phyloP scores from a whole-genome alignment of 2,113 vertebrate species.

The Aythya baeri region DNA sequence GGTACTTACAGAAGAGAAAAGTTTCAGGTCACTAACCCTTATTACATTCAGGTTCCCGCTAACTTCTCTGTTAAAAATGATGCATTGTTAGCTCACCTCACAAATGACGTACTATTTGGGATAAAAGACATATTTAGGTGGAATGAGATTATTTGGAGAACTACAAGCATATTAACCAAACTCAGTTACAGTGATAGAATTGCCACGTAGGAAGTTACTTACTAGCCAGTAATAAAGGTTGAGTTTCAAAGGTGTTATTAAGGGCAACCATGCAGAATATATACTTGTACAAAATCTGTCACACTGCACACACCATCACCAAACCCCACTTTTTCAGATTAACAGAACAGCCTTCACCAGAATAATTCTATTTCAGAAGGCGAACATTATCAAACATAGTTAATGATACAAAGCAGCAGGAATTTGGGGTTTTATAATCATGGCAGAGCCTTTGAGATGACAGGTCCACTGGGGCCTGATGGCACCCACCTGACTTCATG shows the following conservation, averaged over 20 bases:
- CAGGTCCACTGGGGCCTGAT: no score
- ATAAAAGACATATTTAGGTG: background rate
- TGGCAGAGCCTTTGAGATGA: no score
- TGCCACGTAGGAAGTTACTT: conserved; percentile 23
- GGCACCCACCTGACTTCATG: no score
- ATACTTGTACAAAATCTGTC: background rate
- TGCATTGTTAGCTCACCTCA: conserved; percentile 28
- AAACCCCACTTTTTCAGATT: background rate
- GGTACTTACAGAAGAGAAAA: background rate
- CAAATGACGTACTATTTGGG: conserved; percentile 25
- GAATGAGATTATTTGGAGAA: conserved; percentile 32
- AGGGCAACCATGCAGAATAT: background rate
- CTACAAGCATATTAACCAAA: conserved; percentile 34
- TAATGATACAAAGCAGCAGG: background rate
- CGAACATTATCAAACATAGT: background rate
- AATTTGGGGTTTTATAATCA: no score
- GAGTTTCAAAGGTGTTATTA: conserved; percentile 12
- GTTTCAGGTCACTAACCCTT: conserved; percentile 43
- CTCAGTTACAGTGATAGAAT: background rate
- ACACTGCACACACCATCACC: background rate
- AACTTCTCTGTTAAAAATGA: conserved; percentile 43
- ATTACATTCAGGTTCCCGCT: conserved; percentile 12
- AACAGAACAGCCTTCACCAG: background rate
- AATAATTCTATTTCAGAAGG: background rate
- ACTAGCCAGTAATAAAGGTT: conserved; percentile 13